Percentiles rank a stretch among this genome's conserved stretches.
These are phyloP conservation scores for Hofmannophila pseudospretella DNA, from an alignment of 2,888 invertebrate species.

Conservation along the genomic window DNA sequence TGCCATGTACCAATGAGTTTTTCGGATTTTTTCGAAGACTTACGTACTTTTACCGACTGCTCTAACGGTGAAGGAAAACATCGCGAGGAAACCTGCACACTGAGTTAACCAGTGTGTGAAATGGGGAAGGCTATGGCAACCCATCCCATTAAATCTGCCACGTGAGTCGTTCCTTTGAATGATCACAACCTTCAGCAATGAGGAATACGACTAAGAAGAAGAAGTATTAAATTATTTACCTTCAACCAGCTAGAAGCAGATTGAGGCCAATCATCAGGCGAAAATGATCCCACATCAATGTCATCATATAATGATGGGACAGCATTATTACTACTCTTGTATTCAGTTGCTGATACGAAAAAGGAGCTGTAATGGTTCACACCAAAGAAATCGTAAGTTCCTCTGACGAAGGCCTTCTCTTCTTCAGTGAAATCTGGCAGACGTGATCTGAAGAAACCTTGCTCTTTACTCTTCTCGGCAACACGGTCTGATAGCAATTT, in stretches of 20 bases:
- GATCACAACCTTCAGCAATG: too few species aligned
- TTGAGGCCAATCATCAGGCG: conserved; percentile 34
- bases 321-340: conserved; percentile 15
- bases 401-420: conserved; percentile 35
- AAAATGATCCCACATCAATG: conserved; percentile 20
- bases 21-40: too few species aligned
- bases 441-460: conserved; percentile 35
- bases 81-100: too few species aligned
- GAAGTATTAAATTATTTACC: too few species aligned
- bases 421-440: conserved; percentile 35
- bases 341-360: conserved; percentile 31
- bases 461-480: conserved; percentile 39
- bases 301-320: conserved; percentile 41
- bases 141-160: too few species aligned
- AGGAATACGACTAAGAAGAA: too few species aligned
- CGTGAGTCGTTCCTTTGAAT: too few species aligned
- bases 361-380: conserved; percentile 12
- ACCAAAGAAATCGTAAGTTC: conserved; percentile 42
- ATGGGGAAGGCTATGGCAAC: too few species aligned
- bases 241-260: conserved; percentile 42
- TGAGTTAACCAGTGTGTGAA: too few species aligned
- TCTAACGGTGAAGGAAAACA: too few species aligned
- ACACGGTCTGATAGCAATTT: conserved; percentile 52
- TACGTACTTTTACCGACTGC: too few species aligned
- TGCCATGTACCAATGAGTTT: too few species aligned